These are phyloP conservation scores for Camptogramma bilineatum DNA, from an alignment of 2,888 invertebrate species.

Conservation along the genomic window DNA sequence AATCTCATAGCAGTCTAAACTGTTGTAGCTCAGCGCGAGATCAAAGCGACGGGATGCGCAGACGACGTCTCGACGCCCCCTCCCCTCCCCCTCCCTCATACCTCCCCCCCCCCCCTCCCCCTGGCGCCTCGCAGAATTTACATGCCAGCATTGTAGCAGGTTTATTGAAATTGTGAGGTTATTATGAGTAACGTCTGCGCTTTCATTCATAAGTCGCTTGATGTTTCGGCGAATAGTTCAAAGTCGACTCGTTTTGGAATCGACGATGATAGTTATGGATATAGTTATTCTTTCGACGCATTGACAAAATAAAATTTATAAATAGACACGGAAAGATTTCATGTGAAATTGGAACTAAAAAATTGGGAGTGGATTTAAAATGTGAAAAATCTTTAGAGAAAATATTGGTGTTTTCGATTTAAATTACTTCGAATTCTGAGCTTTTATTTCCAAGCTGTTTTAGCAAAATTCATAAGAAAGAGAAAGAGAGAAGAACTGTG, in stretches of 20 bases:
- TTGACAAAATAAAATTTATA: not conserved
- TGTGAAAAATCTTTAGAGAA: too few relatives aligned
- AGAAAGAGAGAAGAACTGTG: too few relatives aligned
- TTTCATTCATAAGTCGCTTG: conserved; percentile 26
- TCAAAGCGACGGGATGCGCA: conserved; percentile 82
- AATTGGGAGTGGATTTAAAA: too few relatives aligned
- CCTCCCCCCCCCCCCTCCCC: conserved; percentile 36
- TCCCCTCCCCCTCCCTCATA: conserved; percentile 33
- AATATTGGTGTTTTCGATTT: too few relatives aligned
- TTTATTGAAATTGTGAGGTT: conserved; percentile 32
- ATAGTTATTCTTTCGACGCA: not conserved
- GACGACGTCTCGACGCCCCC: conserved; percentile 74
- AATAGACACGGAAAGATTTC: too few relatives aligned
- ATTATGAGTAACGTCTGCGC: conserved; percentile 27
- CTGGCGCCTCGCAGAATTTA: conserved; percentile 46
- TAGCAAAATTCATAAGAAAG: too few relatives aligned
- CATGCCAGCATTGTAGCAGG: conserved; percentile 40
- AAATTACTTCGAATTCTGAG: too few relatives aligned
- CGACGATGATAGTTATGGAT: not conserved
- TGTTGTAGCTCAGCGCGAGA: conserved; percentile 49
- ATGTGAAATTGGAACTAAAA: too few relatives aligned
- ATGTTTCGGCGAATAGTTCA: conserved; percentile 5
- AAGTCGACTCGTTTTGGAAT: not conserved
- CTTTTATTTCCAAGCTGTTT: too few relatives aligned
- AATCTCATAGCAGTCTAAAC: conserved; percentile 31